Base-by-base conservation (phyloP, 2,797 vertebrate species). In the Trichosurus vulpecula region DNA sequence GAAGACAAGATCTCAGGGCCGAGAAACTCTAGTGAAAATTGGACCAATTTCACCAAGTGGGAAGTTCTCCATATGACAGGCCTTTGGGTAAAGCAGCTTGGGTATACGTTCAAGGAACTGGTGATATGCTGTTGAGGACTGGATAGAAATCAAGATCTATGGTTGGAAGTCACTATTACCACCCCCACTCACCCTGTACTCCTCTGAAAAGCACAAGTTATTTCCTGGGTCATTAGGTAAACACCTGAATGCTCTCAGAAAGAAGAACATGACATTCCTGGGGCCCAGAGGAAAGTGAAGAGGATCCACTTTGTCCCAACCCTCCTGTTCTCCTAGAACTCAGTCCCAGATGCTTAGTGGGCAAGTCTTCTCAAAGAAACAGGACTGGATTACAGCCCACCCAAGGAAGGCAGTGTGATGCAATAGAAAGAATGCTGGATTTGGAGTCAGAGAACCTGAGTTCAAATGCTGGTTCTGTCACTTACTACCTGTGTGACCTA, bases 181-280 rank as follows among this genome's bases (percentile, higher is more conserved):
- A 87, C 41, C 91, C 91, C 74, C 55, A 55, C 31, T 92, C 89
- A 66, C 41, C 47, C 55, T 41, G 35, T 94, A 66, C 91, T 66
- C 74, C 92, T 95, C 94, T 93, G 57, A 90, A 93, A 95, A 94
- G 92, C 95, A 51, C 93, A 90, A 90, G 95, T 94, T 93, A 58
- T 89, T 93, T 94, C 41, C 41, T 41, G 87, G 74, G 41, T 25
- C 90, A 91, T 91, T 52, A 92, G 93, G 54, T 90, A 52, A 51
- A 25, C 90, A 52, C 29, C 94, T 90, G 57, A 54, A 95, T 53
- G 94, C 41, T 54, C 56, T 91, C 13, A 52, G 66, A 90, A 87
- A 93, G 94, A 81, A 90, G 95, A 74, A 53, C 52, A 35, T n/a
- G n/a, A 56, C 16, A 61, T 92, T 95, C 90, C 56, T 41, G 52